phyloP scores from a whole-genome alignment of 2,797 vertebrate genomes.

The Anniella stebbinsi region DNA sequence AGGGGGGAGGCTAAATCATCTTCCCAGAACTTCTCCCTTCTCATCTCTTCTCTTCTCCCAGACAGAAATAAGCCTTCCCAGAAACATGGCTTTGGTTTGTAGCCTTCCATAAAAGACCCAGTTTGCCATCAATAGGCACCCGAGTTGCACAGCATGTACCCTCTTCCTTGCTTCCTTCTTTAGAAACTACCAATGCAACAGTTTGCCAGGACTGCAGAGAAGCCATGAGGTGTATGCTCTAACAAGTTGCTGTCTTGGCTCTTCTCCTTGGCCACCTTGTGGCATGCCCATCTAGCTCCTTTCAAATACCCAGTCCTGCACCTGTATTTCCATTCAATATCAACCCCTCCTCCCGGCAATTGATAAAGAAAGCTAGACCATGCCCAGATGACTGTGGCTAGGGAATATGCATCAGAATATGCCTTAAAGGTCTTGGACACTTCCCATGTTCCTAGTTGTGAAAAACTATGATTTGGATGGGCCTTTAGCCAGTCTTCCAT shows the following conservation, averaged over 20 bases:
- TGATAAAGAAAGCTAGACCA: background rate
- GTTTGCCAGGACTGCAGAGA: background rate
- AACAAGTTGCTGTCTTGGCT: background rate
- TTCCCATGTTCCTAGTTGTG: background rate
- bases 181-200: background rate
- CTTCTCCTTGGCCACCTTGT: background rate
- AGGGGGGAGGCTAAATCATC: slow-evolving; percentile 63
- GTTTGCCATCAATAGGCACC: slow-evolving; percentile 44
- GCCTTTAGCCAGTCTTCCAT: background rate
- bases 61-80: slow-evolving; percentile 72
- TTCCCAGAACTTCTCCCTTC: slow-evolving; percentile 74
- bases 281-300: background rate
- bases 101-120: slow-evolving; percentile 57
- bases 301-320: background rate
- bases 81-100: slow-evolving; percentile 60
- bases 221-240: background rate
- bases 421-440: background rate
- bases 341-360: background rate
- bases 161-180: background rate
- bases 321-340: background rate
- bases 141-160: slow-evolving; percentile 49
- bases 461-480: background rate
- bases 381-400: background rate
- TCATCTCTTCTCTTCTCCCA: slow-evolving; percentile 71
- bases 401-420: background rate